A percentile compares a stretch with the other conserved stretches of the same genome.
These are phyloP conservation scores for Sweltsa coloradensis DNA, from an alignment of 1,140 invertebrate species.

Conservation along the genomic window DNA sequence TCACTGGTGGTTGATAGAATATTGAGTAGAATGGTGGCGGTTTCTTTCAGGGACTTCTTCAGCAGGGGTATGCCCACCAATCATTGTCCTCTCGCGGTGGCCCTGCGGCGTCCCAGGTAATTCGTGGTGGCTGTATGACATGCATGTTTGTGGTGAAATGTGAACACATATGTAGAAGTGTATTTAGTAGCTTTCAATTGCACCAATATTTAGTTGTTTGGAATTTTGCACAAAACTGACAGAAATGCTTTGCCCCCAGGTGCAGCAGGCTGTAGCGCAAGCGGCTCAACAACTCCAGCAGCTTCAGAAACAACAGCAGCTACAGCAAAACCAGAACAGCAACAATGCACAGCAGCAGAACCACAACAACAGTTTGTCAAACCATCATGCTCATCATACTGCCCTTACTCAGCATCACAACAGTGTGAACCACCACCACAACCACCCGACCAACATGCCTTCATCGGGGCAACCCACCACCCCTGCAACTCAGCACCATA, in stretches of 20 bases:
- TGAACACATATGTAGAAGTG: not conserved
- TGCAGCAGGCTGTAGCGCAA: slow-evolving; percentile 66
- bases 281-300: slow-evolving; percentile 72
- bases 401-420: slow-evolving; percentile 26
- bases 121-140: too few species aligned
- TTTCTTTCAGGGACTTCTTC: too few species aligned
- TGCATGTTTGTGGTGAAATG: too few species aligned
- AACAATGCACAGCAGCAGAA: slow-evolving; percentile 20
- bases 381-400: slow-evolving; percentile 16
- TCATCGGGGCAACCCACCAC: slow-evolving; percentile 30
- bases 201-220: not conserved
- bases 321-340: slow-evolving; percentile 31
- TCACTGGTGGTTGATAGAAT: slow-evolving; percentile 1
- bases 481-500: slow-evolving; percentile 32
- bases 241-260: slow-evolving; percentile 27
- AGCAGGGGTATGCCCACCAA: too few species aligned
- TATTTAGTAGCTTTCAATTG: not conserved
- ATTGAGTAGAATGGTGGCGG: too few species aligned
- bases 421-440: slow-evolving; percentile 28
- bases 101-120: too few species aligned
- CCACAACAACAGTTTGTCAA: slow-evolving; percentile 16
- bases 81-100: too few species aligned
- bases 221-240: too few species aligned
- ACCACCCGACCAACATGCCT: slow-evolving; percentile 28
- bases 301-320: slow-evolving; percentile 59